A percentile compares a stretch with the other conserved stretches of the same genome.
Conservation (phyloP, 2,797 vertebrate species). For the Hephaestus fuliginosus region DNA sequence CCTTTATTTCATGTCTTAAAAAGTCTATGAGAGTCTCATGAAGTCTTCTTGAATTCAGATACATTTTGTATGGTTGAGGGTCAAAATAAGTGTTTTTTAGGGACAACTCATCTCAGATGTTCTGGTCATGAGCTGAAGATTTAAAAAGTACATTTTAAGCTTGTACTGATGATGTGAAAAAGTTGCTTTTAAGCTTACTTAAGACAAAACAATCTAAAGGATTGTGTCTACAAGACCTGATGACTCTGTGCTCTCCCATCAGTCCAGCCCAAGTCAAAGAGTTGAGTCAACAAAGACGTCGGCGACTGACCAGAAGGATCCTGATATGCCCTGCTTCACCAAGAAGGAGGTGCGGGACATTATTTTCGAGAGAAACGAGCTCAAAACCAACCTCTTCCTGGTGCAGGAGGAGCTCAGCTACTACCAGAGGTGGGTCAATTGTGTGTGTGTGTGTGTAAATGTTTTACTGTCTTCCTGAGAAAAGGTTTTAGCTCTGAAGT, state of each 20-base stretch:
- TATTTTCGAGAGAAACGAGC: conserved; percentile 94
- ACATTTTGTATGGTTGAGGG: background rate
- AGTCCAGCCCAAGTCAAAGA: conserved; percentile 65
- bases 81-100: background rate
- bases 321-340: conserved; percentile 89
- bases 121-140: background rate
- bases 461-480: background rate
- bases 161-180: background rate
- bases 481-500: background rate
- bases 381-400: conserved; percentile 96
- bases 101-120: background rate
- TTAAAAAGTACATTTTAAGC: background rate
- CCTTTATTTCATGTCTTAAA: background rate
- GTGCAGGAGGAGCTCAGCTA: conserved; percentile 96
- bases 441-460: background rate
- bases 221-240: background rate
- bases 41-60: too few relatives aligned
- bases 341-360: conserved; percentile 94
- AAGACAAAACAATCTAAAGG: background rate
- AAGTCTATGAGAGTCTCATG: background rate
- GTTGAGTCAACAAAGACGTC: conserved; percentile 67
- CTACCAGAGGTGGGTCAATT: conserved; percentile 91
- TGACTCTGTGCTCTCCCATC: conserved; percentile 27
- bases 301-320: conserved; percentile 76
- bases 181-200: background rate